These are phyloP conservation scores for Acropora tenuis DNA, from an alignment of 64 coral and sea anemone species.

Conservation along the genomic window DNA sequence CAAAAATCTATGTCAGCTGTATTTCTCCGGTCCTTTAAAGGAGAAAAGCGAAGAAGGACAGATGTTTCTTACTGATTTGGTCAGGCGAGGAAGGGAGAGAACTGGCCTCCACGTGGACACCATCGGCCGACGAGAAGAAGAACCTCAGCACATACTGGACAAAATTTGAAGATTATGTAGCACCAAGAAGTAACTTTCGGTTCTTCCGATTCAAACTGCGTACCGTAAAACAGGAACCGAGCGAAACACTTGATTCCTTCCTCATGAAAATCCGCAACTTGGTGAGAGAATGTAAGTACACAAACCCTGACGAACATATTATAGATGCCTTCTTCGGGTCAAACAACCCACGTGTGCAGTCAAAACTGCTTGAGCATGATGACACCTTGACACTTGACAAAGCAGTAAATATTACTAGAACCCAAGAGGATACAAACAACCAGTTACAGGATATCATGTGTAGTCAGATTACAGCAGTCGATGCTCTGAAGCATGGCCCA, in stretches of 20 bases:
- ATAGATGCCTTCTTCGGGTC: constrained; percentile 66
- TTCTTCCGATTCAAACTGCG: constrained; percentile 60
- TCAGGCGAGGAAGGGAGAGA: constrained; percentile 84
- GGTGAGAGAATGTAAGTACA: constrained; percentile 67
- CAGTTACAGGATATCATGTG: constrained; percentile 63
- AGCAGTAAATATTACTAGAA: constrained; percentile 66
- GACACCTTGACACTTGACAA: constrained; percentile 46
- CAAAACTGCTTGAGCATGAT: constrained; percentile 76
- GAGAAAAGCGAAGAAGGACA: no score
- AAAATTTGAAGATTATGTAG: constrained; percentile 78
- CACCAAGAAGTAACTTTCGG: constrained; percentile 80
- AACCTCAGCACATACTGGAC: constrained; percentile 65
- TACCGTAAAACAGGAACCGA: constrained; percentile 56
- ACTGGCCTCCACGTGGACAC: constrained; percentile 36
- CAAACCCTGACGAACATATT: constrained; percentile 63
- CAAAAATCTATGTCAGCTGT: constrained; percentile 63
- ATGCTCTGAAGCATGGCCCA: background rate
- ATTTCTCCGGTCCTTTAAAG: constrained; percentile 79
- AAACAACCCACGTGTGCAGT: constrained; percentile 34
- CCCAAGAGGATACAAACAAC: constrained; percentile 54
- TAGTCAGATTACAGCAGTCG: background rate
- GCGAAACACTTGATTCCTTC: constrained; percentile 70
- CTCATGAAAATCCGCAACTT: constrained; percentile 63
- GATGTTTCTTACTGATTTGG: constrained; percentile 60
- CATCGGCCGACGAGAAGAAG: constrained; percentile 25